A percentile compares a stretch with the other conserved stretches of the same genome.
Evolutionary conservation across 1,140 invertebrate genomes (phyloP).

Genomic region (Penaeus vannamei): DNA sequence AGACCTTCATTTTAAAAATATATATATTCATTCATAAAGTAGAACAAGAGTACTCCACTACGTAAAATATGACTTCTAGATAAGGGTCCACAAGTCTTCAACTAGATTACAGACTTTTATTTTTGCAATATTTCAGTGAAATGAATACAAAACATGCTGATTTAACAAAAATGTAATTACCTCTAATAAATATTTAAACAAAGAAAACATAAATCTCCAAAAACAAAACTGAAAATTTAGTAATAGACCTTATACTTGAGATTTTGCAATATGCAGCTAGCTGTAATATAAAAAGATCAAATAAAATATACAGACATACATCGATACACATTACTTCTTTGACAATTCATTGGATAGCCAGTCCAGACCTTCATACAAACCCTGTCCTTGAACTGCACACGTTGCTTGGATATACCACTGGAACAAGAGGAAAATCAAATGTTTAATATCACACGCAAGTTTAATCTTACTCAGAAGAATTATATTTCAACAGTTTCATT

Average conservation of each 20-base stretch:
- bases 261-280: neutral
- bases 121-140: no score
- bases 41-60: no score
- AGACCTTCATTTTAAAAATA: no score
- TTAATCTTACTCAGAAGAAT: neutral
- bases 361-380: constrained; percentile 98
- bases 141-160: no score
- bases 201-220: no score
- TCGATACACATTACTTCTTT: constrained; percentile 70
- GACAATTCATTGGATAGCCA: constrained; percentile 92
- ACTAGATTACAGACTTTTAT: no score
- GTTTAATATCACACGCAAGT: neutral
- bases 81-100: no score
- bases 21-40: no score
- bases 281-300: neutral
- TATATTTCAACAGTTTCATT: neutral
- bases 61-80: no score
- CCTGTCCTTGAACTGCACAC: constrained; percentile 96
- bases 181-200: no score
- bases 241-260: neutral
- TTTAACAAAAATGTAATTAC: no score
- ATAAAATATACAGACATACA: neutral
- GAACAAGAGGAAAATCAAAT: constrained; percentile 61
- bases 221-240: no score
- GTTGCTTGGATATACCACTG: constrained; percentile 98